Evolutionary conservation across 1,140 invertebrate species (phyloP).

Genomic region (Heliconius nattereri): DNA sequence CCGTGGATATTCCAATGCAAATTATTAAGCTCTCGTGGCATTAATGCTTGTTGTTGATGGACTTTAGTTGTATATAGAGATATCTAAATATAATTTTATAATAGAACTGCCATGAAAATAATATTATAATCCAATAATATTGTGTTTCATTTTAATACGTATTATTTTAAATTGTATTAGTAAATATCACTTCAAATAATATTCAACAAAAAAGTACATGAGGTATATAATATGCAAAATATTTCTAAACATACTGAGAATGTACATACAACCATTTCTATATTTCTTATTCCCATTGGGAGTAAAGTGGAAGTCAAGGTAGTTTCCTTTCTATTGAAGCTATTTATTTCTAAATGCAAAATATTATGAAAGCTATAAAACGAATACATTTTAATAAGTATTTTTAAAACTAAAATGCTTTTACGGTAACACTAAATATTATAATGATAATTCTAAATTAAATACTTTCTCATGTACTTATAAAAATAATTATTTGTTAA

Average conservation of each 20-base stretch:
- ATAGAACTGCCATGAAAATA: background rate
- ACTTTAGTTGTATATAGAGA: background rate
- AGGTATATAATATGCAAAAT: background rate
- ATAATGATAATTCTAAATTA: too few relatives aligned
- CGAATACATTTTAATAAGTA: too few relatives aligned
- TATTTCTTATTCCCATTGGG: background rate
- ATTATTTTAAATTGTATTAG: too few relatives aligned
- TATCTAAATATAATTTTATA: background rate
- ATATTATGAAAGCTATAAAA: too few relatives aligned
- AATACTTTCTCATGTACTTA: too few relatives aligned
- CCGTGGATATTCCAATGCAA: slow-evolving; percentile 4
- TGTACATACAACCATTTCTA: background rate
- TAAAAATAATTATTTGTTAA: too few relatives aligned
- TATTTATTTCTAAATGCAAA: background rate
- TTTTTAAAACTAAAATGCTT: too few relatives aligned
- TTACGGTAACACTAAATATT: too few relatives aligned
- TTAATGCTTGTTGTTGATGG: background rate
- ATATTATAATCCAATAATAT: too few relatives aligned
- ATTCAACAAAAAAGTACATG: background rate
- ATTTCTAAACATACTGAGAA: background rate
- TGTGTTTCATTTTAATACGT: too few relatives aligned
- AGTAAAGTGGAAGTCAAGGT: background rate
- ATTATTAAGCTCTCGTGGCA: background rate
- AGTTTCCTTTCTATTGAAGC: background rate
- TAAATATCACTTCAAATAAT: background rate